Evolutionary conservation across 2,888 invertebrate species (phyloP).

Genomic region (Melinaea menophilus): DNA sequence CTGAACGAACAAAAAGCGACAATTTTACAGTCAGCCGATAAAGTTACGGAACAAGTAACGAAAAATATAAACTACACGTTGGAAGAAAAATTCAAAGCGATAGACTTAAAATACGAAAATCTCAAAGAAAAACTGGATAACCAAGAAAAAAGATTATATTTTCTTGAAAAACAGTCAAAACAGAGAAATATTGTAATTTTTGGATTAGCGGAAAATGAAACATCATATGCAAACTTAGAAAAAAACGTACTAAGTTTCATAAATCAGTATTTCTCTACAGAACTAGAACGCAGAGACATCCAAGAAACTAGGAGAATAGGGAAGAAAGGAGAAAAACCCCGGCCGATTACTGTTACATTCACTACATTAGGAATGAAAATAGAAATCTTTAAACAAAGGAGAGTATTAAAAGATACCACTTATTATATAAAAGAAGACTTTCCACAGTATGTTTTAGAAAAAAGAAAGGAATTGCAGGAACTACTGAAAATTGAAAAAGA

Average conservation of each 20-base stretch:
- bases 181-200: too few relatives aligned
- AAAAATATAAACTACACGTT: too few relatives aligned
- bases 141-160: too few relatives aligned
- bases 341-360: conserved; percentile 7
- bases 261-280: conserved; percentile 2
- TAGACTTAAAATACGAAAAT: too few relatives aligned
- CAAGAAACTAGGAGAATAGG: conserved; percentile 16
- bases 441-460: conserved; percentile 5
- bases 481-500: conserved; percentile 15
- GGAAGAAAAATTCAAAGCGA: too few relatives aligned
- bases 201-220: too few relatives aligned
- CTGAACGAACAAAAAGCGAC: too few relatives aligned
- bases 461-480: conserved; percentile 11
- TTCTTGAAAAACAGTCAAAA: too few relatives aligned
- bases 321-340: conserved; percentile 14
- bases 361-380: conserved; percentile 7
- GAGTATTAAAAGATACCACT: conserved; percentile 1
- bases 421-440: conserved; percentile 12
- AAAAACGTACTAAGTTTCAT: neutral
- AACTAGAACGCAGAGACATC: conserved; percentile 12
- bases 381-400: neutral
- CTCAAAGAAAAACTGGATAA: too few relatives aligned
- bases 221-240: neutral
- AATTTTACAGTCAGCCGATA: too few relatives aligned
- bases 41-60: too few relatives aligned